Evolutionary conservation across 1,140 invertebrate species (phyloP), one percentile per base, ranked within the genome.

Genomic region (Melipona quadrifasciata): DNA sequence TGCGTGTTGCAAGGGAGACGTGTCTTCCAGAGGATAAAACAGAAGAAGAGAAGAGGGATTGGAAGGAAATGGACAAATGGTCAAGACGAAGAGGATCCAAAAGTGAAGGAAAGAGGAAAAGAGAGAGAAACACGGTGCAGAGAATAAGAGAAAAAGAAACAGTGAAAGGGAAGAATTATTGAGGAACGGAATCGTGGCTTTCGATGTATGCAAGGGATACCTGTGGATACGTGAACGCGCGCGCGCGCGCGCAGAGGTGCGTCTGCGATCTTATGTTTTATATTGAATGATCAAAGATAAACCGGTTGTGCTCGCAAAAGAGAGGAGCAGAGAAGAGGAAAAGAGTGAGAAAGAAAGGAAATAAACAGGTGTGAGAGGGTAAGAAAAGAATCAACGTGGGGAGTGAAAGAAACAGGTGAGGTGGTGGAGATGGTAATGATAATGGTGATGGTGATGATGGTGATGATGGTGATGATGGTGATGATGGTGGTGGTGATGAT

Each of bases 201-300:
- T 47, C n/a, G 74, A 39, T 61, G 82, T 79, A 31, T 47, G 82
- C n/a, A 53, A 79, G 53, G 19, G 21, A 75, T 61, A 64, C 68
- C 51, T 73, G 65, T 61, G 71, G 47, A 71, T 70, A 27, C 16
- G 57, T 64, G 57, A 17, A 61, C 55, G 74, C 64, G 72, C 70
- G 74, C 55, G 74, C 64, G 72, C 70, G 74, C 61, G 74, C 24
- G 67, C 39, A 75, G 74, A 82, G 85, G 87, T 83, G 87, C 82
- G 81, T 71, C 90, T 85, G 75, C 68, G 90, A 90, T 91, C 90
- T 91, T 90, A 86, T 86, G 90, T 91, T 91, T 90, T 92, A 91
- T 91, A 92, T 93, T 91, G 90, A 92, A 93, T 92, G 91, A 92
- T 93, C 91, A 93, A 93, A 93, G 91, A 91, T 92, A 93, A 93